Conservation (phyloP, 2,113 vertebrate genomes). For the Zosterops japonicus region DNA sequence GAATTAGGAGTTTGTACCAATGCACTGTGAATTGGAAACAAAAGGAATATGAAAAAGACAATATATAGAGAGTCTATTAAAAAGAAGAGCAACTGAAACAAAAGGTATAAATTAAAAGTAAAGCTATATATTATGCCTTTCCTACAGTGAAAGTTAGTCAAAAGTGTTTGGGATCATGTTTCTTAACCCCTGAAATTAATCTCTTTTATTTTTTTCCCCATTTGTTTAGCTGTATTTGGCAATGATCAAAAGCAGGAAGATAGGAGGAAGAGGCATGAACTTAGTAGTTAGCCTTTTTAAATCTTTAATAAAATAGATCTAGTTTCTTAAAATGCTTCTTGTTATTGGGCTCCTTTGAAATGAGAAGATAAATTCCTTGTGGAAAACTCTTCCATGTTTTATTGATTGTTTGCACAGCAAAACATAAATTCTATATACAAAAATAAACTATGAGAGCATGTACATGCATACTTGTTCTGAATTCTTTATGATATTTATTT, state of each 20-base stretch:
- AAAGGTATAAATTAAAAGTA: background rate
- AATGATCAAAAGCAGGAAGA: background rate
- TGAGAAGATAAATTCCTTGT: background rate
- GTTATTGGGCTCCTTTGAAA: background rate
- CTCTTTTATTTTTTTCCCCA: too few relatives aligned
- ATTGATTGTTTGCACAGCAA: conserved; percentile 27
- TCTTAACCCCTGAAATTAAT: background rate
- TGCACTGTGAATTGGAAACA: background rate
- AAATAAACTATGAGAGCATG: conserved; percentile 33
- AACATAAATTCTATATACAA: conserved; percentile 23
- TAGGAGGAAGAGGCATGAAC: background rate
- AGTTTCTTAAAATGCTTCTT: background rate
- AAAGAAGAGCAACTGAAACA: background rate
- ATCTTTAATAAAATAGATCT: conserved; percentile 1
- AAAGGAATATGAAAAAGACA: background rate
- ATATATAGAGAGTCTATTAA: background rate
- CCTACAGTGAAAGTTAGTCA: background rate
- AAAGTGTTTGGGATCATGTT: background rate
- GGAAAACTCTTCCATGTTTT: conserved; percentile 18
- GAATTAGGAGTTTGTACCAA: background rate
- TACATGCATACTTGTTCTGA: conserved; percentile 26
- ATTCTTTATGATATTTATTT: conserved; percentile 53
- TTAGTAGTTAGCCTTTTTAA: background rate
- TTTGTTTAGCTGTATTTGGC: background rate
- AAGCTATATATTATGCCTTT: background rate